phyloP scores from a whole-genome alignment of 2,888 invertebrate genomes.

The Oasisia sp. region DNA sequence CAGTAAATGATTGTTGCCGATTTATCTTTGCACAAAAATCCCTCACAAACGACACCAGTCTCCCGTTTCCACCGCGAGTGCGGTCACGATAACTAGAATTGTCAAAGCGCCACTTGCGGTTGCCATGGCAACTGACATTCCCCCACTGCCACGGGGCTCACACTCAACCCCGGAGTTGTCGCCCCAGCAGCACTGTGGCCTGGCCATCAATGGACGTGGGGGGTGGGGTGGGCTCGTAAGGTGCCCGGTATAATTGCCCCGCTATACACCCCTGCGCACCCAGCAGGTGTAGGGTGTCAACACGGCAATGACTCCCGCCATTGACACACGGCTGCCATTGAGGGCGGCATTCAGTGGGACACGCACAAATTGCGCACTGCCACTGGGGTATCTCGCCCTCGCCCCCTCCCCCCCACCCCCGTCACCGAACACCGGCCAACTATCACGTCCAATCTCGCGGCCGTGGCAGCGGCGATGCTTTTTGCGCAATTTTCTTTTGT shows the following conservation, averaged over 20 bases:
- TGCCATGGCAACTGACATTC: not conserved
- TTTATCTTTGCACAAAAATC: not conserved
- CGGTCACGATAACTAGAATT: not conserved
- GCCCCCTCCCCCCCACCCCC: not conserved
- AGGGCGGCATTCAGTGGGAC: not conserved
- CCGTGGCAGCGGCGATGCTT: not conserved
- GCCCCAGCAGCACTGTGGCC: not conserved
- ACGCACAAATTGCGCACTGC: not conserved
- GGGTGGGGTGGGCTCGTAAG: not conserved
- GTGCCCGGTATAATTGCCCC: not conserved
- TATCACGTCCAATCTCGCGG: not conserved
- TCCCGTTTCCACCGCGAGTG: not conserved
- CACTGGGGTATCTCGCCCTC: not conserved
- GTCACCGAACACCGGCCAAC: not conserved
- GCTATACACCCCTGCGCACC: not conserved
- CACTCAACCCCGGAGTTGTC: not conserved
- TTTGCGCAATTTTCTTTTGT: not conserved
- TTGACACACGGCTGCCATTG: not conserved
- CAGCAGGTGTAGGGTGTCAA: not conserved
- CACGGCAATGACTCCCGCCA: not conserved
- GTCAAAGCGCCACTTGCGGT: conserved; percentile 10
- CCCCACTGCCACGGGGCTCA: not conserved
- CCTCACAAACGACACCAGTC: not conserved
- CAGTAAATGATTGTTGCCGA: not conserved
- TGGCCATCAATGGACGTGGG: not conserved